These are phyloP conservation scores for Galeopterus variegatus DNA, from an alignment of 2,113 vertebrate species.

Conservation along the genomic window DNA sequence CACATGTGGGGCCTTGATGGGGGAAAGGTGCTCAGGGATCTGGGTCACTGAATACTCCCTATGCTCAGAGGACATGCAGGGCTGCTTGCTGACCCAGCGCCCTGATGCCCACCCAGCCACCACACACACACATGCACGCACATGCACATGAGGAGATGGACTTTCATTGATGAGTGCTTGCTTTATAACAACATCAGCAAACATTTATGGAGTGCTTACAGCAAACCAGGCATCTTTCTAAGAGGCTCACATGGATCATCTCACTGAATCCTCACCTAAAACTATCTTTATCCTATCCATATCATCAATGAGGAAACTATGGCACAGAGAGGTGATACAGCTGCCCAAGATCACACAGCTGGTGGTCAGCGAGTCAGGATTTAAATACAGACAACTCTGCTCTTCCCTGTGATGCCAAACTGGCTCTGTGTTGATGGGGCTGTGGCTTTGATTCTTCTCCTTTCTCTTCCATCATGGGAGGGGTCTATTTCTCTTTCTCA, in stretches of 20 bases:
- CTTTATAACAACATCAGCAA: not conserved
- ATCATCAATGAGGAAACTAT: not conserved
- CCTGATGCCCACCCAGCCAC: too few relatives aligned
- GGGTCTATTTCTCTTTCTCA: not conserved
- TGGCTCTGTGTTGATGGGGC: not conserved
- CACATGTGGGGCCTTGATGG: too few relatives aligned
- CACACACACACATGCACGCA: fast-evolving
- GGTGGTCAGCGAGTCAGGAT: not conserved
- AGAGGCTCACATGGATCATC: not conserved
- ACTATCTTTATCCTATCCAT: not conserved
- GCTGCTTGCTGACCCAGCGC: fast-evolving
- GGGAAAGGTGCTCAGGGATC: not conserved
- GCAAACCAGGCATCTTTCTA: not conserved
- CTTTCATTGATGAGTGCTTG: fast-evolving
- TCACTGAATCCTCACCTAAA: not conserved
- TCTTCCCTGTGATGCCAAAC: fast-evolving
- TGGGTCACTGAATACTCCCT: too few relatives aligned
- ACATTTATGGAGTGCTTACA: too few relatives aligned
- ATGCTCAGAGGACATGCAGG: not conserved
- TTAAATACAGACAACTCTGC: not conserved
- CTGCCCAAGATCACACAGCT: not conserved
- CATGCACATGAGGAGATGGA: not conserved
- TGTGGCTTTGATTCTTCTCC: not conserved
- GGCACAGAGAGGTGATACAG: not conserved
- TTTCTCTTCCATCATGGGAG: fast-evolving